Base-by-base conservation (phyloP, 2,113 vertebrate genomes). In the Siniperca knerii region DNA sequence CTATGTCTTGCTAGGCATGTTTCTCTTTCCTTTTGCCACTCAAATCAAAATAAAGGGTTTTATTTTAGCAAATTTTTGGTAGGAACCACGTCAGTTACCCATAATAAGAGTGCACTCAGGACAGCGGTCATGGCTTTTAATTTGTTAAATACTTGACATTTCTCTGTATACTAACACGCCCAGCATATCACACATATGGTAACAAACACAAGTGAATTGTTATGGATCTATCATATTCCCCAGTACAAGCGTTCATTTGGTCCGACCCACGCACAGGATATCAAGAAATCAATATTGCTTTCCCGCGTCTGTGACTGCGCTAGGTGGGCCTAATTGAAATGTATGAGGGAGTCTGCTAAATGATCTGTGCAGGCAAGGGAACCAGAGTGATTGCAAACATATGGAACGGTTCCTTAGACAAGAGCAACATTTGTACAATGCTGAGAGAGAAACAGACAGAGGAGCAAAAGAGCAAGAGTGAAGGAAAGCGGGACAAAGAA, bases 301-400 rank as follows among this genome's bases (percentile, higher is more conserved):
- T 88, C 77, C 86, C 46, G 10, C 83, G 92, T 92, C 90, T 88
- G 72, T 87, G 91, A 83, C 91, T 85, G 81, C 77, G 70, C 89
- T 84, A 91, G 89, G 85, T 94, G 91, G 88, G 87, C 85, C 93
- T 94, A 94, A 94, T 94, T 95, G 94, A 94, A 94, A 94, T 93
- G 89, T 94, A 94, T 92, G 92, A 95, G 93, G 85, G 85, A 85
- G 82, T 77, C 85, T 90, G 92, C 91, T 92, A 94, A 94, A 93
- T 92, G 93, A 92, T 93, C 89, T 93, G 92, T 91, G 91, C 86
- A 92, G 89, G 91, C 85, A 79, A 84, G 91, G 94, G 88, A 91
- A 82, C 84, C 69, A 40, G 87, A 93, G 91, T 84, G 92, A 94
- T 91, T 86, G 90, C 91, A 93, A 94, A 94, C 92, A 94, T 92